Percentiles rank a stretch among this genome's conserved stretches.
phyloP scores from a whole-genome alignment of 2,888 invertebrate species.

The Octonoba sinensis region DNA sequence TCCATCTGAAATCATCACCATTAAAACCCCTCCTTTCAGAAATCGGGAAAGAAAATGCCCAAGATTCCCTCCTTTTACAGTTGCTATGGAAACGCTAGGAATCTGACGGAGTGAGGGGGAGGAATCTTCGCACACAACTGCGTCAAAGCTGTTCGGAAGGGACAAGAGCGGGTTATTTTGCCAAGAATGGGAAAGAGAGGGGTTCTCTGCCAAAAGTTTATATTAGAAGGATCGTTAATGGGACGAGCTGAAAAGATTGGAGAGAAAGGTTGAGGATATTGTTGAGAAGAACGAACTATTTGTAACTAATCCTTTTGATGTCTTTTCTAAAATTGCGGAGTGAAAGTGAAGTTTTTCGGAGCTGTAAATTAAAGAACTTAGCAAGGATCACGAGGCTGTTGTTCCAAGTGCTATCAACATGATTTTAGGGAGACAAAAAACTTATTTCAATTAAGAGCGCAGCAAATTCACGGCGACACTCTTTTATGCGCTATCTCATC shows the following conservation, averaged over 20 bases:
- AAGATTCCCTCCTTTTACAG: conserved; percentile 9
- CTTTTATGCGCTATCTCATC: too few species aligned
- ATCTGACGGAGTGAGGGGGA: not conserved
- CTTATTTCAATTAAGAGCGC: too few species aligned
- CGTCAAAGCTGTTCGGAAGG: too few species aligned
- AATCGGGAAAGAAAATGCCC: conserved; percentile 1
- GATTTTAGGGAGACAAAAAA: too few species aligned
- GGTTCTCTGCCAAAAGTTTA: conserved; percentile 1
- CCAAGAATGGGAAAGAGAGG: not conserved
- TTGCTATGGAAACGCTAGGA: conserved; percentile 30
- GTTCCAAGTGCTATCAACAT: too few species aligned
- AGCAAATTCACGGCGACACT: too few species aligned
- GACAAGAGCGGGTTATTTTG: not conserved
- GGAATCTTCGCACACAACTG: not conserved
- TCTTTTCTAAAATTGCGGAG: too few species aligned
- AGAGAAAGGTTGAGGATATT: not conserved
- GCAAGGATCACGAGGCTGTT: too few species aligned
- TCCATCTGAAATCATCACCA: conserved; percentile 46
- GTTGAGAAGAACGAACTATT: not conserved
- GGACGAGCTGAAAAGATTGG: conserved; percentile 3
- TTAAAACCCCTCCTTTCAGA: conserved; percentile 31
- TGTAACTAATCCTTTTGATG: not conserved
- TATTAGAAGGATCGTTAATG: conserved; percentile 4
- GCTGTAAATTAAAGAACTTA: too few species aligned
- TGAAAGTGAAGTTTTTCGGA: too few species aligned